Percentiles rank a stretch among this genome's conserved stretches.
Conservation (phyloP, 1,140 invertebrate genomes). For the Brachionus rotundiformis region DNA sequence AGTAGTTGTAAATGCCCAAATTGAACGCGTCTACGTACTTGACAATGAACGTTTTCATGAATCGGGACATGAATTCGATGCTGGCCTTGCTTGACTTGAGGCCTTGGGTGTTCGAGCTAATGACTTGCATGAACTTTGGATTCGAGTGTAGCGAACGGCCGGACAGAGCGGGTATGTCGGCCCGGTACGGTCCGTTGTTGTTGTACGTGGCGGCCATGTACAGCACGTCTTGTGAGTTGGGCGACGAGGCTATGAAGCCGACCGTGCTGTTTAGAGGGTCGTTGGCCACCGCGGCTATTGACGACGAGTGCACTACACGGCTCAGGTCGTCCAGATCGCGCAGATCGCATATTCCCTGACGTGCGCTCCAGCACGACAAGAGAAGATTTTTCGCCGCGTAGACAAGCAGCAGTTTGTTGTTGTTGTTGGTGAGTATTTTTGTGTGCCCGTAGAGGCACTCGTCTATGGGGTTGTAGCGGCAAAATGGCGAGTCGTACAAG, state of each 20-base stretch:
- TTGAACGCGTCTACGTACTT: constrained; percentile 39
- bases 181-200: constrained; percentile 17
- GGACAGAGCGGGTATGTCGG: constrained; percentile 12
- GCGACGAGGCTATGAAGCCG: constrained; percentile 1
- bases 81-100: constrained; percentile 46
- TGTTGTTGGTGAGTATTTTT: background rate
- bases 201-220: constrained; percentile 37
- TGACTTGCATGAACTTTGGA: background rate
- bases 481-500: constrained; percentile 10
- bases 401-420: constrained; percentile 36
- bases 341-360: constrained; percentile 35
- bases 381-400: background rate
- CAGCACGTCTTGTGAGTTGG: constrained; percentile 27
- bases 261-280: background rate
- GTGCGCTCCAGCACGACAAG: background rate
- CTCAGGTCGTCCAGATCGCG: constrained; percentile 27
- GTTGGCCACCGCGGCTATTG: background rate
- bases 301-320: background rate
- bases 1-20: constrained; percentile 25
- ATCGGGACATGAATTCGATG: constrained; percentile 42
- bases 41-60: constrained; percentile 25
- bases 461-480: constrained; percentile 19
- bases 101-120: background rate
- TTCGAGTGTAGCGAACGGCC: background rate
- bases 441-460: background rate